A percentile compares a stretch with the other conserved stretches of the same genome.
These are phyloP conservation scores for Rhinogobio ventralis DNA, from an alignment of 2,797 vertebrate species.

Conservation along the genomic window DNA sequence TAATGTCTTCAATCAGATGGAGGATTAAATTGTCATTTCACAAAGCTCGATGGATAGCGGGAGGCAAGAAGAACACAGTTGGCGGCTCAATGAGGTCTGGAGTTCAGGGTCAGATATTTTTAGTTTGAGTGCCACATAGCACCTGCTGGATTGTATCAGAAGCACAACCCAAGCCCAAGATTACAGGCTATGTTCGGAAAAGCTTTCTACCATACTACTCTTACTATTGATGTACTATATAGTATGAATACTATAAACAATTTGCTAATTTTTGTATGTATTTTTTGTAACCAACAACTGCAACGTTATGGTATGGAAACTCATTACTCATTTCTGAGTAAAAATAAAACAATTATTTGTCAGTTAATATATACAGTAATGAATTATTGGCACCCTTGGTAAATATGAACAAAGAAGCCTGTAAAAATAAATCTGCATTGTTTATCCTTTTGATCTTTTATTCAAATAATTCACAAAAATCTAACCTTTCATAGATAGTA, in stretches of 20 bases:
- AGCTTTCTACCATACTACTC: background rate
- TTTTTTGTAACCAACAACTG: background rate
- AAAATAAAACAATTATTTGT: background rate
- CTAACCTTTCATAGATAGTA: too few relatives aligned
- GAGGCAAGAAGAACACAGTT: slow-evolving; percentile 29
- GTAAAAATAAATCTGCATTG: too few relatives aligned
- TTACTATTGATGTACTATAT: background rate
- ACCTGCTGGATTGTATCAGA: slow-evolving; percentile 44
- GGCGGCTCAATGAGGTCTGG: slow-evolving; percentile 5
- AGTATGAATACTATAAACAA: background rate
- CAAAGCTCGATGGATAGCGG: background rate
- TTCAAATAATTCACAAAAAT: too few relatives aligned
- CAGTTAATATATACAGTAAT: background rate
- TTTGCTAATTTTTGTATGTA: background rate
- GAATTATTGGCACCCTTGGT: too few relatives aligned
- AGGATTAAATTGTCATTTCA: slow-evolving; percentile 19
- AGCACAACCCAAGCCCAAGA: slow-evolving; percentile 13
- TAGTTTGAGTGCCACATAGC: slow-evolving; percentile 37
- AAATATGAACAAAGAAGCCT: too few relatives aligned
- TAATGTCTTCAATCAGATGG: slow-evolving; percentile 21
- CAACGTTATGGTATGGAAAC: background rate
- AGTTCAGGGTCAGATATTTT: slow-evolving; percentile 55
- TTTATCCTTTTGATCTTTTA: too few relatives aligned
- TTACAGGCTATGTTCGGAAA: slow-evolving; percentile 11
- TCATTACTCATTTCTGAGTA: background rate